phyloP scores from a whole-genome alignment of 2,113 vertebrate genomes.

The Plectropomus leopardus region DNA sequence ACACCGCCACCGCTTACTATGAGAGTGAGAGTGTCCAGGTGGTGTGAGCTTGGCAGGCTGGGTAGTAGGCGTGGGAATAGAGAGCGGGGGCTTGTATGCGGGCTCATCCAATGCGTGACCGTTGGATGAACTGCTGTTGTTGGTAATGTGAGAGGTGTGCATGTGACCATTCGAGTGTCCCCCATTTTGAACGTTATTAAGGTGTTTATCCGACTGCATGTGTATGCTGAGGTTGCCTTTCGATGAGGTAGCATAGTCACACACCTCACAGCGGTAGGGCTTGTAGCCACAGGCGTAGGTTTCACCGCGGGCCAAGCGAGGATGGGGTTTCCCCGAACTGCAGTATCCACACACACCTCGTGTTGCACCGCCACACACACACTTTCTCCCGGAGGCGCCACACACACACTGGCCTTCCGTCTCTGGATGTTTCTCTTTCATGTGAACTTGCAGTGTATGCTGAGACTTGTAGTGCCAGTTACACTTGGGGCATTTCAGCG shows the following conservation, averaged over 20 bases:
- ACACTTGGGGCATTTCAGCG: slow-evolving; percentile 99
- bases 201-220: slow-evolving; percentile 99
- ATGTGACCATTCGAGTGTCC: slow-evolving; percentile 85
- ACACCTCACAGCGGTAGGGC: slow-evolving; percentile 99
- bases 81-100: slow-evolving; percentile 70
- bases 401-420: slow-evolving; percentile 87
- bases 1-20: slow-evolving; percentile 92
- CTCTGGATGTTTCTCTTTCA: slow-evolving; percentile 99
- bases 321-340: slow-evolving; percentile 95
- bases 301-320: slow-evolving; percentile 96
- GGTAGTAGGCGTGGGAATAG: slow-evolving; percentile 56
- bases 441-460: slow-evolving; percentile 98
- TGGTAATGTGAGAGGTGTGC: slow-evolving; percentile 66
- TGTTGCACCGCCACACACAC: slow-evolving; percentile 77
- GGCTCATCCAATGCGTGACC: slow-evolving; percentile 69
- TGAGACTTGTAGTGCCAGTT: slow-evolving; percentile 99
- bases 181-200: slow-evolving; percentile 98
- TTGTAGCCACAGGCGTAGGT: slow-evolving; percentile 99
- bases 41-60: slow-evolving; percentile 66
- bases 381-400: slow-evolving; percentile 70
- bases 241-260: slow-evolving; percentile 99
- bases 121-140: slow-evolving; percentile 66
- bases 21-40: slow-evolving; percentile 78
- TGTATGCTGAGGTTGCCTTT: slow-evolving; percentile 99
- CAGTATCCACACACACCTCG: slow-evolving; percentile 91